phyloP scores from a whole-genome alignment of 2,888 invertebrate species.

The Oscheius sp. region DNA sequence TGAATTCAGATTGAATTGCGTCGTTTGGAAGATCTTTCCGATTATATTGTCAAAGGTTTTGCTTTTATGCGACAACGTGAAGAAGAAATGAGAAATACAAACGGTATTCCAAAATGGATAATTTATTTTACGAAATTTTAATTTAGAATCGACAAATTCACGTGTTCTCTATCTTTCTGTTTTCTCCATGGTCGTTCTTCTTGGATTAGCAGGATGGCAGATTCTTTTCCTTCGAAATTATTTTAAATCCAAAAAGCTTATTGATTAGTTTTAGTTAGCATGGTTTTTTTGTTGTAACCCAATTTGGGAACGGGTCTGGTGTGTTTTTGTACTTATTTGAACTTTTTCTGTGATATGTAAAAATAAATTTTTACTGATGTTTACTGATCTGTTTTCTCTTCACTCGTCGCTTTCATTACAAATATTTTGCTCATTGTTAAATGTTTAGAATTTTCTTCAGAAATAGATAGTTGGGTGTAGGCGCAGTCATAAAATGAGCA shows the following conservation, averaged over 20 bases:
- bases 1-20: conserved; percentile 83
- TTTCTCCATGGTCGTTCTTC: conserved; percentile 94
- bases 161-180: conserved; percentile 96
- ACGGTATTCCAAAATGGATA: conserved; percentile 77
- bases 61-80: conserved; percentile 94
- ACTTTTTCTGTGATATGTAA: conserved; percentile 14
- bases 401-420: background rate
- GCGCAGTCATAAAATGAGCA: too few relatives aligned
- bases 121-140: background rate
- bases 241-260: conserved; percentile 99
- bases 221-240: conserved; percentile 93
- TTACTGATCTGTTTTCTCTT: background rate
- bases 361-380: conserved; percentile 13
- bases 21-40: conserved; percentile 92
- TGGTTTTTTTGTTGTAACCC: background rate
- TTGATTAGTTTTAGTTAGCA: conserved; percentile 80
- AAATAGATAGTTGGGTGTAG: too few relatives aligned
- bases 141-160: conserved; percentile 87
- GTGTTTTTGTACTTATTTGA: background rate
- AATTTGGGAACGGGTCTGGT: conserved; percentile 28
- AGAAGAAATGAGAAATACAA: conserved; percentile 98
- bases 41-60: conserved; percentile 95
- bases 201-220: conserved; percentile 97
- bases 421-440: background rate
- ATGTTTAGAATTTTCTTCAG: too few relatives aligned